Evolutionary conservation across 2,797 vertebrate species (phyloP), one percentile per base, ranked within the genome.

Genomic region (Sebastes taczanowskii): DNA sequence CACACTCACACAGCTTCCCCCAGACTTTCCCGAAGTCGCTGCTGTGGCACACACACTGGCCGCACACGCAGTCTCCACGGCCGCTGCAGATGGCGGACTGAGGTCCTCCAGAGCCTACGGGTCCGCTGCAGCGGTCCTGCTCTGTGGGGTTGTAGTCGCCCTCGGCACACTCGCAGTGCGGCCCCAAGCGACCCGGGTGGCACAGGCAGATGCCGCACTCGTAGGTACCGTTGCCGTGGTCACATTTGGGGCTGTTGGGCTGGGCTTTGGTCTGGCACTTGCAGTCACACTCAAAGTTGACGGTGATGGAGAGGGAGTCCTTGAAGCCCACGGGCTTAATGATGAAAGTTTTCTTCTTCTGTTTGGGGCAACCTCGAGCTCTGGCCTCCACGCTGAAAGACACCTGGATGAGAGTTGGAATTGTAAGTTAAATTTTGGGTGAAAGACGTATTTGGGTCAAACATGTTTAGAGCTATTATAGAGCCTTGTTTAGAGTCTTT

Each of bases 271-370:
- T 73, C 93, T 99, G 96, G 66, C 99, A 99, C 34, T 91, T 89
- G 75, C 99, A 99, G 91, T 97, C 90, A 0, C 99, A 99, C 86
- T 97, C 55, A 0, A 99, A 98, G 83, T 92, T 95, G 80, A 99
- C 97, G 1, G 94, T 87, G 88, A 99, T 91, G 0, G 94, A 95
- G 74, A 99, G 95, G 34, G 95, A 95, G 92, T 99, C 99, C 92
- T 98, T 97, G 89, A 99, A 99, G 83, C 98, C 98, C 86, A 99
- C 96, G 0, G 99, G 99, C 87, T 99, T 99, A 88, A 99, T 97
- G 78, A 97, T 96, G 84, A 99, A 99, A 29, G 96, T 97, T 82
- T 97, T 98, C 80, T 95, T 93, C 78, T 77, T 95, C 80, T 97
- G 90, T 63, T 84, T 92, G 0, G 98, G 98, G 80, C 99, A 99